phyloP scores from a whole-genome alignment of 2,113 vertebrate species.

The Centropristis striata region DNA sequence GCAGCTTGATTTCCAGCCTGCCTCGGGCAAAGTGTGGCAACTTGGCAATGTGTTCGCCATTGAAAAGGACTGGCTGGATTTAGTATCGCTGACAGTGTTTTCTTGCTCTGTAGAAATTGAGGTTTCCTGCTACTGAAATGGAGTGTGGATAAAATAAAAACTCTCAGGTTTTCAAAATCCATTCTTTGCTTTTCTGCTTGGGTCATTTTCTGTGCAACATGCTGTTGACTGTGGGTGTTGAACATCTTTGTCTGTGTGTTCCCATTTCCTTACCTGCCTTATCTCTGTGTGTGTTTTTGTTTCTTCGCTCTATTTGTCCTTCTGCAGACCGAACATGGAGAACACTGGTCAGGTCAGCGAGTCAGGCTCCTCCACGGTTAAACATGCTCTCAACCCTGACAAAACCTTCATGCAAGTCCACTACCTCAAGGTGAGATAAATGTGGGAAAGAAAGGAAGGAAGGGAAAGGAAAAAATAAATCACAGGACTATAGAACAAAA shows the following conservation, averaged over 20 bases:
- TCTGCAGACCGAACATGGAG: conserved; percentile 91
- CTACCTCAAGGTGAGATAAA: conserved; percentile 93
- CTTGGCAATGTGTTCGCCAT: conserved; percentile 61
- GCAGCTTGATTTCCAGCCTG: conserved; percentile 70
- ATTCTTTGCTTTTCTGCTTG: conserved; percentile 12
- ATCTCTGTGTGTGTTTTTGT: conserved; percentile 10
- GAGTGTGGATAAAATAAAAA: conserved; percentile 6
- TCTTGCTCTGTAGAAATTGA: conserved; percentile 52
- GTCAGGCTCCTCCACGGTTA: conserved; percentile 91
- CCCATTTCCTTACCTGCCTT: conserved; percentile 27
- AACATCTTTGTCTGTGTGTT: conserved; percentile 30
- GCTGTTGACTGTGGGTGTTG: conserved; percentile 3
- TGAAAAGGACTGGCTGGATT: conserved; percentile 61
- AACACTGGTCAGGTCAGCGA: conserved; percentile 90
- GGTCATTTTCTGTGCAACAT: not conserved
- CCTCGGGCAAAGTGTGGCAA: conserved; percentile 62
- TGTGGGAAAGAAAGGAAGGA: not conserved
- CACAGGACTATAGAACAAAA: not conserved
- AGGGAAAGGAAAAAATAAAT: not conserved
- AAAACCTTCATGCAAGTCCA: conserved; percentile 98
- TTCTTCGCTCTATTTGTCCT: conserved; percentile 37
- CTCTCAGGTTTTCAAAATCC: not conserved
- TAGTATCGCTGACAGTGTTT: conserved; percentile 64
- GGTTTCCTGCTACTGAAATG: conserved; percentile 44
- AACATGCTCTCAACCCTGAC: conserved; percentile 94